A percentile compares a stretch with the other conserved stretches of the same genome.
These are phyloP conservation scores for Zosterops pallidus DNA, from an alignment of 2,113 vertebrate genomes.

Conservation along the genomic window DNA sequence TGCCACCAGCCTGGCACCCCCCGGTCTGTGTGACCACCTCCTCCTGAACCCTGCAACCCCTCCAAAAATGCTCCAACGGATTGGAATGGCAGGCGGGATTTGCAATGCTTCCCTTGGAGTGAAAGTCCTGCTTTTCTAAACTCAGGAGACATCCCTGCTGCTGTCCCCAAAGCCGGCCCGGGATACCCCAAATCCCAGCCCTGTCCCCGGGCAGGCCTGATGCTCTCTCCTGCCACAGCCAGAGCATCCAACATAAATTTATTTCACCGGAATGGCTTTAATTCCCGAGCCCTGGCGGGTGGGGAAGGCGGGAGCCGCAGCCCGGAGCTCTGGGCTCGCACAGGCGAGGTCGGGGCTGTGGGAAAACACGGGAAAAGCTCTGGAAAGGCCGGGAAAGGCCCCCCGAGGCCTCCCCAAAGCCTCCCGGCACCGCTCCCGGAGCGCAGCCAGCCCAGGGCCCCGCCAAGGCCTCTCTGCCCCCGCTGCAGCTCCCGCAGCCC, in stretches of 20 bases:
- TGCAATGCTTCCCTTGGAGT: background rate
- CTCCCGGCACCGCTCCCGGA: fast-evolving
- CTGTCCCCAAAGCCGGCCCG: background rate
- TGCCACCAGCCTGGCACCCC: too few relatives aligned
- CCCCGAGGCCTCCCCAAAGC: fast-evolving
- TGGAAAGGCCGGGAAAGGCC: background rate
- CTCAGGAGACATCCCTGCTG: background rate
- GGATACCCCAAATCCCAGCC: fast-evolving
- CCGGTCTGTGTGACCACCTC: background rate
- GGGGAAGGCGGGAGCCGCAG: background rate
- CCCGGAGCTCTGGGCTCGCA: background rate
- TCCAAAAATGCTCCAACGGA: background rate
- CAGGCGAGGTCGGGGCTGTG: background rate
- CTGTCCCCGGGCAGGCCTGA: fast-evolving
- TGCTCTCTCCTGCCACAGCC: background rate
- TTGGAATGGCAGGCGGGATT: background rate
- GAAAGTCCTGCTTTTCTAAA: background rate
- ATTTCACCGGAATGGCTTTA: background rate
- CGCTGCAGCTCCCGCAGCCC: background rate
- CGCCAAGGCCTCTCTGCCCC: fast-evolving
- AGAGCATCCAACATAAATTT: too few relatives aligned
- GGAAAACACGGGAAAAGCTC: background rate
- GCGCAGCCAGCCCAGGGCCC: background rate
- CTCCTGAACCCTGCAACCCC: fast-evolving
- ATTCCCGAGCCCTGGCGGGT: background rate